phyloP scores from a whole-genome alignment of 2,797 vertebrate species.

The Somateria mollissima region DNA sequence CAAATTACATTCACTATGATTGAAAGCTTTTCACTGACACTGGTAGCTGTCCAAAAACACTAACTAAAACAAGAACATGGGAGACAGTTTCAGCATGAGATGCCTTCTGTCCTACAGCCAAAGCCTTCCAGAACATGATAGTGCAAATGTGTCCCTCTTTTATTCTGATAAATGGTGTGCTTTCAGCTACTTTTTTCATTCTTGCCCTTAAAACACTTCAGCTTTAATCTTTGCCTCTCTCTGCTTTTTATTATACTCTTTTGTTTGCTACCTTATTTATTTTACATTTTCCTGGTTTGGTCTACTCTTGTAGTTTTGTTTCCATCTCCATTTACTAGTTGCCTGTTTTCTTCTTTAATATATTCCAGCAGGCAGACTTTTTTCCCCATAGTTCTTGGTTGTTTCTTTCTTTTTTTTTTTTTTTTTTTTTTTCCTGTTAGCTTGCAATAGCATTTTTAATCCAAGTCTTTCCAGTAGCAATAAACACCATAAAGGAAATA shows the following conservation, averaged over 20 bases:
- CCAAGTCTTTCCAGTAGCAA: not conserved
- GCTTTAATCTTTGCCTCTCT: not conserved
- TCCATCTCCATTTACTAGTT: not conserved
- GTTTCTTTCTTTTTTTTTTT: not conserved
- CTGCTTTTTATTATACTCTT: not conserved
- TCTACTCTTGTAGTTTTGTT: not conserved
- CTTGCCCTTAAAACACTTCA: not conserved
- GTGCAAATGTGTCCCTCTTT: slow-evolving; percentile 32
- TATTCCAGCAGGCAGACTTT: not conserved
- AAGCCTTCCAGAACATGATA: slow-evolving; percentile 3
- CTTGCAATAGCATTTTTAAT: slow-evolving; percentile 3
- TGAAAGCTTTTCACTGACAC: slow-evolving; percentile 58
- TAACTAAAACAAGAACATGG: slow-evolving; percentile 57
- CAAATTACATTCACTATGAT: slow-evolving; percentile 49
- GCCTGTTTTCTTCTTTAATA: not conserved
- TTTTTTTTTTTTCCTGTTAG: not conserved
- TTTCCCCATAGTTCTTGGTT: not conserved
- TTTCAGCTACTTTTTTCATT: not conserved
- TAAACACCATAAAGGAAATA: not conserved
- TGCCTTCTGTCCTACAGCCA: slow-evolving; percentile 53
- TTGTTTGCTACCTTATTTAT: not conserved
- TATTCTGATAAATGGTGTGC: not conserved
- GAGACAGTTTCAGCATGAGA: slow-evolving; percentile 61
- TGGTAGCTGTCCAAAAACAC: slow-evolving; percentile 63
- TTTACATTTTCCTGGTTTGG: not conserved